Conservation (phyloP, 2,888 invertebrate genomes). For the Neoascia interrupta region DNA sequence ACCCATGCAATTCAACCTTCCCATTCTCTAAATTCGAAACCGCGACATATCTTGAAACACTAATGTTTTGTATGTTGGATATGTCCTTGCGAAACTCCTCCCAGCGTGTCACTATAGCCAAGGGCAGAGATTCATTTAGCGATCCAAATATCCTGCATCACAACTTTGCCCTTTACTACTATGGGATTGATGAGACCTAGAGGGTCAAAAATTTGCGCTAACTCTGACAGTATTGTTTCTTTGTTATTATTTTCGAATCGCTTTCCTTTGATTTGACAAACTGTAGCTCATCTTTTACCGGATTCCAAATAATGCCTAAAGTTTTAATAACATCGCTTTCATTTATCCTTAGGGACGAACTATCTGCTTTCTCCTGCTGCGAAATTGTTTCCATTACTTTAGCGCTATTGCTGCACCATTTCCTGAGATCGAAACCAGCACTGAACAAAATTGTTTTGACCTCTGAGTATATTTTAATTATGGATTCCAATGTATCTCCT, state of each 20-base stretch:
- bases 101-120: constrained; percentile 19
- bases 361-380: too few relatives aligned
- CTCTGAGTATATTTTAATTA: background rate
- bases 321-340: constrained; percentile 32
- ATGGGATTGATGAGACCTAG: constrained; percentile 55
- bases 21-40: background rate
- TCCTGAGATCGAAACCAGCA: too few relatives aligned
- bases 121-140: constrained; percentile 14
- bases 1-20: constrained; percentile 35
- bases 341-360: background rate
- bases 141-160: constrained; percentile 57
- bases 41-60: constrained; percentile 31
- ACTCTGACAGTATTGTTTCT: constrained; percentile 34
- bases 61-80: constrained; percentile 1
- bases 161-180: constrained; percentile 40
- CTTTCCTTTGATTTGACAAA: background rate
- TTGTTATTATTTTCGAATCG: constrained; percentile 2
- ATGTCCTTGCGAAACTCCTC: constrained; percentile 6
- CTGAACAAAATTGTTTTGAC: background rate
- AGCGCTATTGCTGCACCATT: constrained; percentile 40
- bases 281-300: constrained; percentile 13
- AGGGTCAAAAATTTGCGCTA: constrained; percentile 52
- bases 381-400: constrained; percentile 22
- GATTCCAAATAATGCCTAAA: constrained; percentile 39
- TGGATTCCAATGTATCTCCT: background rate